Evolutionary conservation across 2,888 invertebrate genomes (phyloP), one percentile per base, ranked within the genome.

Genomic region (Patella pellucida): DNA sequence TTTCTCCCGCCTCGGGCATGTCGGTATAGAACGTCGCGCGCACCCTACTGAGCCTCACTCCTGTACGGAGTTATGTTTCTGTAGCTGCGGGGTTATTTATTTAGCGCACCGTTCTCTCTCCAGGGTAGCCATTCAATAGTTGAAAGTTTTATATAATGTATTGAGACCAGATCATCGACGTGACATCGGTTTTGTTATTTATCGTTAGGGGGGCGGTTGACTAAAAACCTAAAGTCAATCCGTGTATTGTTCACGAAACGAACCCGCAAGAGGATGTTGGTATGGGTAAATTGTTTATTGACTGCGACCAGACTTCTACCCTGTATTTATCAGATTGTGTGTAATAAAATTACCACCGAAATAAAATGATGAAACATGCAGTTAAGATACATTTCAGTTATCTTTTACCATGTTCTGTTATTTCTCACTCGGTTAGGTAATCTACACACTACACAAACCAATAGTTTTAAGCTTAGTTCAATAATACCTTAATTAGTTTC

Each of bases 131-230:
- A 23, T 62, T 19, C 19, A 62, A 19, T 62, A 23, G 19, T 23
- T 11, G 23, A 62, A 62, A 23, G 62, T 62, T 62, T 62, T 19
- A 62, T 62, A 62, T 62, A 62, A 62, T 23, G 23, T 23, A 23
- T 23, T 62, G 19, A 62, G 11, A 23, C 23, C 19, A 23, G 62
- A 62, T 62, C 62, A 62, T 62, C 62, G 19, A 19, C 12, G 62
- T 62, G 62, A 62, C 62, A 62, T 62, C 62, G 19, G 62, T 23
- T 62, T 62, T 62, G 62, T 62, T 62, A 19, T 62, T 62, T 62
- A 62, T 23, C 62, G 62, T 62, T 62, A 62, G 11, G 62, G 41
- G 62, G 62, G 62, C 62, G 62, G 62, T 12, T 23, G 19, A 62
- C 62, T 14, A 23, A 41, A n/a, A 62, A 62, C 19, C 62, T 12